Percentiles rank a stretch among this genome's conserved stretches.
Evolutionary conservation across 2,797 vertebrate genomes (phyloP).

Genomic region (Xiphorhynchus erythropygius): DNA sequence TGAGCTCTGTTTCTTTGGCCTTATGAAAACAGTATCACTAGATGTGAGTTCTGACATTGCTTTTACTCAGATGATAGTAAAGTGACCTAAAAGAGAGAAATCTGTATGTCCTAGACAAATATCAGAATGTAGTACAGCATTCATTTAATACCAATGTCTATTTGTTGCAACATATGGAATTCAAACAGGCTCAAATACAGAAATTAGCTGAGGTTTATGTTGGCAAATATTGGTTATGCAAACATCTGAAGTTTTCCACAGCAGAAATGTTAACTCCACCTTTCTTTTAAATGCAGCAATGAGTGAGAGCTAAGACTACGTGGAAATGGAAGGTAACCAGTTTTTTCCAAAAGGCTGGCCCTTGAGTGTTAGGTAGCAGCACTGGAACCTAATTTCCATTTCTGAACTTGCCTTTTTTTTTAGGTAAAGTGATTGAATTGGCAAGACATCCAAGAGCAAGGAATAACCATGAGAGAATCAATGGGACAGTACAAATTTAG

Average conservation of each 20-base stretch:
- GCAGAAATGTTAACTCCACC: not conserved
- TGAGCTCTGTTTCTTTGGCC: not conserved
- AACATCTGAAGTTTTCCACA: not conserved
- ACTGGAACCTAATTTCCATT: not conserved
- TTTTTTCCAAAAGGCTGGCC: not conserved
- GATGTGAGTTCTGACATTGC: not conserved
- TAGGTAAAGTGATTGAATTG: not conserved
- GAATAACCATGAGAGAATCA: not conserved
- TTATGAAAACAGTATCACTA: not conserved
- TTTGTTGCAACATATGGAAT: not conserved
- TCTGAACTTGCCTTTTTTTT: not conserved
- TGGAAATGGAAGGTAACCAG: not conserved
- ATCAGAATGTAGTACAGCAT: not conserved
- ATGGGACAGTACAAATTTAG: not conserved
- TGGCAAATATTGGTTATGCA: not conserved
- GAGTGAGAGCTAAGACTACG: not conserved
- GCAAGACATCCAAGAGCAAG: not conserved
- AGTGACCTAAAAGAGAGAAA: not conserved
- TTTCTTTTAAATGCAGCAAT: rapidly evolving
- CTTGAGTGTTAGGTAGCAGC: not conserved
- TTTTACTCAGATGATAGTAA: not conserved
- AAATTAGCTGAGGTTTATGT: not conserved
- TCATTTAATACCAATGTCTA: not conserved
- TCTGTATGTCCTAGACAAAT: not conserved
- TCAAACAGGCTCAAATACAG: not conserved